Evolutionary conservation across 2,888 invertebrate species (phyloP), one percentile per base, ranked within the genome.

Genomic region (Tineola bisselliella): DNA sequence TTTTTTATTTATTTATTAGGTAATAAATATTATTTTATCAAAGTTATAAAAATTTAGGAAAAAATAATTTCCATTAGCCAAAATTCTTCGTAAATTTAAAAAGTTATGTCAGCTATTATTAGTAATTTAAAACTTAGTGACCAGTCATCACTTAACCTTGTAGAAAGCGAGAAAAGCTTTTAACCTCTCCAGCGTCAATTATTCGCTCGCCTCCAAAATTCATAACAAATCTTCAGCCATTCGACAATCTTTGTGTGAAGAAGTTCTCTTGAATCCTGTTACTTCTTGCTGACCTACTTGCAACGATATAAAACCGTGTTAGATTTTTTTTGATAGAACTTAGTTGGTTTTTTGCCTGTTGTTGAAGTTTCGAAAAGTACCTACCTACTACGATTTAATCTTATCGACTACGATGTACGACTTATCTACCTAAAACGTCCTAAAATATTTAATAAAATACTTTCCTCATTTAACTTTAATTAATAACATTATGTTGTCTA

Each of bases 171-270:
- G 43, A 70, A 76, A 77, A 79, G 79, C 79, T 79, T 80, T 79
- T 76, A 78, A 76, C 69, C 76, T 72, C 77, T 79, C 67, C 70
- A 77, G 69, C 69, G 68, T 70, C 73, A 77, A 77, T 80, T 76
- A 76, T 72, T 73, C 64, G 66, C 67, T 68, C 68, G 69, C 69
- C 70, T 66, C 69, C 69, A 73, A 76, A 74, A 72, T 75, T 72
- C 70, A 66, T 69, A 70, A 69, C 69, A 67, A 68, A 69, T 30
- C 19, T 30, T 17, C 56, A 48, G 19, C 56, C 6, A 56, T 56
- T 56, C 25, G 56, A 30, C 56, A 48, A 44, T 56, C 56, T 56
- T 56, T 48, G 10, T 43, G 43, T 56, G 18, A 56, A 56, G 19
- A 56, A 56, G 17, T 56, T 56, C 25, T 19, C 12, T 56, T 25